phyloP scores from a whole-genome alignment of 2,113 vertebrate species.

The Anthoscopus minutus region DNA sequence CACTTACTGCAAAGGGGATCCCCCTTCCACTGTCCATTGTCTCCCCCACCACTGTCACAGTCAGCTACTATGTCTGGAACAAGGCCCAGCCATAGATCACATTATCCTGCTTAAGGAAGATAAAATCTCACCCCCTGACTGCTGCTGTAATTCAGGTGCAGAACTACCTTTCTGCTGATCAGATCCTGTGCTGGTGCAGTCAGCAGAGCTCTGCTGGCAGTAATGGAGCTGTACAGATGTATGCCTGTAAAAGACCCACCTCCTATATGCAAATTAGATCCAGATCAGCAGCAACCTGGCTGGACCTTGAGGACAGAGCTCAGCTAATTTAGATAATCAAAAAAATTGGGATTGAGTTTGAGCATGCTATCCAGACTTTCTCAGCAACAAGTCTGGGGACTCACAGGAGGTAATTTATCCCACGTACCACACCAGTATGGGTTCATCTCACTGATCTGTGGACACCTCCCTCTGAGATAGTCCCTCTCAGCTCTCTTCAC shows the following conservation, averaged over 20 bases:
- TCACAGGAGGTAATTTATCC: background rate
- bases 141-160: background rate
- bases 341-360: background rate
- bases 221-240: background rate
- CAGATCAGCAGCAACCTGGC: background rate
- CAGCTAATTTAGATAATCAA: background rate
- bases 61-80: background rate
- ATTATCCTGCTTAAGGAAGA: background rate
- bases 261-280: background rate
- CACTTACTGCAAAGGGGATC: background rate
- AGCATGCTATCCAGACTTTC: background rate
- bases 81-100: background rate
- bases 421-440: background rate
- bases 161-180: background rate
- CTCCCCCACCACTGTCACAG: background rate
- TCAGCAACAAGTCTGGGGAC: background rate
- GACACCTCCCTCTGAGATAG: background rate
- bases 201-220: background rate
- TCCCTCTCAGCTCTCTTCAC: background rate
- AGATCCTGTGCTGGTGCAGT: background rate
- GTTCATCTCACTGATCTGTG: background rate
- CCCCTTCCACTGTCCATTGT: background rate
- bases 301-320: background rate
- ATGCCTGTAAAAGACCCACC: background rate
- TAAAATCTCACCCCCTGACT: background rate